Conservation (phyloP, 2,797 vertebrate species). For the Myripristis jacobus region DNA sequence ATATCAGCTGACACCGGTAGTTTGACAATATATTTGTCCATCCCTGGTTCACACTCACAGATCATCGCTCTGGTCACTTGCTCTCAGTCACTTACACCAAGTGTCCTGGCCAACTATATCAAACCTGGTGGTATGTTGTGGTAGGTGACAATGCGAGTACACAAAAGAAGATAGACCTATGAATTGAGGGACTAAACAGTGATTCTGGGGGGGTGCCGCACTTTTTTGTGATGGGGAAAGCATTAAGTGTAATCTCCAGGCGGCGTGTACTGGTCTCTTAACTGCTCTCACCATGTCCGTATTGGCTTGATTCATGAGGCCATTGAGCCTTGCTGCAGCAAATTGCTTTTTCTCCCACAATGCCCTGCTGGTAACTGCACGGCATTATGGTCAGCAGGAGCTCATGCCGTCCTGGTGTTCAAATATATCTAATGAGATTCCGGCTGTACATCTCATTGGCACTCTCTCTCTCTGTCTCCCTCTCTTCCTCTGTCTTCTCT, state of each 20-base stretch:
- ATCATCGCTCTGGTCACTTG: neutral
- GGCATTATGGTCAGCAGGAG: slow-evolving; percentile 67
- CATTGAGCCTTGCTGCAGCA: slow-evolving; percentile 73
- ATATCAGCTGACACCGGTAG: no score
- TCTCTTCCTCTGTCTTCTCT: no score
- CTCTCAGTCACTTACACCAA: neutral
- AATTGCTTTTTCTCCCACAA: slow-evolving; percentile 79
- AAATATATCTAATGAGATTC: slow-evolving; percentile 64
- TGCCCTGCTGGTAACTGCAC: slow-evolving; percentile 64
- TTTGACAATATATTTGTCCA: no score
- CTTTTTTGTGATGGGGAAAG: slow-evolving; percentile 28
- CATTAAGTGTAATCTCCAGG: slow-evolving; percentile 72
- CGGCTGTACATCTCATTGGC: slow-evolving; percentile 23
- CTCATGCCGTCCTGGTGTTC: slow-evolving; percentile 52
- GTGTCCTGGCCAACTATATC: slow-evolving; percentile 3
- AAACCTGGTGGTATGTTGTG: neutral
- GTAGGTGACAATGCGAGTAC: neutral
- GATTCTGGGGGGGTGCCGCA: slow-evolving; percentile 6
- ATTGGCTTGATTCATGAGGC: slow-evolving; percentile 76
- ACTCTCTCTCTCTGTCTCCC: slow-evolving; percentile 12
- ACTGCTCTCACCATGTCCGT: slow-evolving; percentile 66
- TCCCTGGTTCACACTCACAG: neutral
- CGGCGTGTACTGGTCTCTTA: slow-evolving; percentile 58
- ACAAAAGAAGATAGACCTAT: slow-evolving; percentile 39
- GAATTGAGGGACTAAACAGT: slow-evolving; percentile 12